A percentile compares a stretch with the other conserved stretches of the same genome.
Evolutionary conservation across 2,888 invertebrate species (phyloP).

Genomic region (Drymonia ruficornis): DNA sequence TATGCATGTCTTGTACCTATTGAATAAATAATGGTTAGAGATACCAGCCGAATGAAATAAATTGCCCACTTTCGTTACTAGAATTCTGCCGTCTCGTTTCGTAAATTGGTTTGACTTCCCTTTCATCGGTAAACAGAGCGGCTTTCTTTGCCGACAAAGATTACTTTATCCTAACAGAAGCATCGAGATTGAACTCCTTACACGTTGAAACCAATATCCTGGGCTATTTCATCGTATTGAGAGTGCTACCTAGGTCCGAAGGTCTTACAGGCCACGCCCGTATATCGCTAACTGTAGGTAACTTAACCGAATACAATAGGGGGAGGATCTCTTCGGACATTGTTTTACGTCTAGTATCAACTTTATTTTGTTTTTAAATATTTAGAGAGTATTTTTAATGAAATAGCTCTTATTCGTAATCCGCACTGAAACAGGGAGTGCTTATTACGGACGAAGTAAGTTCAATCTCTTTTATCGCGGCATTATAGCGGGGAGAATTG

Average conservation of each 20-base stretch:
- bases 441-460: slow-evolving; percentile 75
- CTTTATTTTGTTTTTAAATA: slow-evolving; percentile 36
- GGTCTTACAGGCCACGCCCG: slow-evolving; percentile 16
- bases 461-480: slow-evolving; percentile 81
- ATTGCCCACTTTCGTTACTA: slow-evolving; percentile 40
- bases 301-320: too few species aligned
- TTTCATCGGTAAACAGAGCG: slow-evolving; percentile 55
- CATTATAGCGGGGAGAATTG: slow-evolving; percentile 73
- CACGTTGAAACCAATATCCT: slow-evolving; percentile 62
- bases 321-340: not conserved
- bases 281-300: not conserved
- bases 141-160: slow-evolving; percentile 53
- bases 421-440: slow-evolving; percentile 55
- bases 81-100: slow-evolving; percentile 43
- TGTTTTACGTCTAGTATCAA: not conserved
- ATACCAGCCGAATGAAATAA: slow-evolving; percentile 34
- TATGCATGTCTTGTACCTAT: not conserved
- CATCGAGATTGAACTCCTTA: slow-evolving; percentile 58
- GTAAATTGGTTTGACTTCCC: slow-evolving; percentile 53
- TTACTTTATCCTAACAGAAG: slow-evolving; percentile 57
- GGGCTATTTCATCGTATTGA: slow-evolving; percentile 47
- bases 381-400: slow-evolving; percentile 50
- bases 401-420: slow-evolving; percentile 56
- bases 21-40: slow-evolving; percentile 17
- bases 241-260: slow-evolving; percentile 36